These are phyloP conservation scores for Blastobasis lacticolella DNA, from an alignment of 2,888 invertebrate species.

Conservation along the genomic window DNA sequence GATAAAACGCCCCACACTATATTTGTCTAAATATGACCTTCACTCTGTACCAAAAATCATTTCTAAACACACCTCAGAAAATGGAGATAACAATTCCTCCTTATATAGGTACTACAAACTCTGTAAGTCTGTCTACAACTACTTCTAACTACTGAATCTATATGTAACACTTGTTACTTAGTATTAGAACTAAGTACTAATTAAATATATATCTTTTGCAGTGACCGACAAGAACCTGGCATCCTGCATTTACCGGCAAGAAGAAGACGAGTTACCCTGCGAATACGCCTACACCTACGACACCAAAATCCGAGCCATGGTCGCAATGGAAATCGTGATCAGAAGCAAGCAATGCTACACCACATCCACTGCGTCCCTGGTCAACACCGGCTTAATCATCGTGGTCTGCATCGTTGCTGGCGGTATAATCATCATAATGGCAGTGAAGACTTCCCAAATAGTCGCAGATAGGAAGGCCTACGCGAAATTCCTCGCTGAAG, in stretches of 20 bases:
- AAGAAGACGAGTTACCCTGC: slow-evolving; percentile 42
- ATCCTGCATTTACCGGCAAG: slow-evolving; percentile 46
- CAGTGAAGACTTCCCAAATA: slow-evolving; percentile 52
- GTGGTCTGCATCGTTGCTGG: slow-evolving; percentile 58
- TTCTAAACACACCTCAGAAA: no score
- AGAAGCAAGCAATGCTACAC: slow-evolving; percentile 48
- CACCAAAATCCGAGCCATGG: slow-evolving; percentile 32
- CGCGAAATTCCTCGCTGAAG: slow-evolving; percentile 63
- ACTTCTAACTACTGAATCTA: no score
- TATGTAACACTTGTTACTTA: no score
- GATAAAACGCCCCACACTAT: no score
- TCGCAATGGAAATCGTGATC: slow-evolving; percentile 49
- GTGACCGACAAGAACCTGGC: slow-evolving; percentile 29
- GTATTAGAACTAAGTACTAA: not conserved
- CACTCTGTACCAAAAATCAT: no score
- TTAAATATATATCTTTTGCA: slow-evolving; percentile 14
- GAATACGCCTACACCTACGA: slow-evolving; percentile 58
- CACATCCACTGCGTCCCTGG: slow-evolving; percentile 47
- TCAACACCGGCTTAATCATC: slow-evolving; percentile 48
- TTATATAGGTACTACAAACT: no score
- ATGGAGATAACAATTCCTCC: no score
- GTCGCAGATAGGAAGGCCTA: slow-evolving; percentile 70
- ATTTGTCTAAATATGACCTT: no score
- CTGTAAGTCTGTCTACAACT: no score
- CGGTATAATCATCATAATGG: slow-evolving; percentile 57